These are phyloP conservation scores for Digitonthophagus gazella DNA, from an alignment of 2,888 invertebrate genomes.

Conservation along the genomic window DNA sequence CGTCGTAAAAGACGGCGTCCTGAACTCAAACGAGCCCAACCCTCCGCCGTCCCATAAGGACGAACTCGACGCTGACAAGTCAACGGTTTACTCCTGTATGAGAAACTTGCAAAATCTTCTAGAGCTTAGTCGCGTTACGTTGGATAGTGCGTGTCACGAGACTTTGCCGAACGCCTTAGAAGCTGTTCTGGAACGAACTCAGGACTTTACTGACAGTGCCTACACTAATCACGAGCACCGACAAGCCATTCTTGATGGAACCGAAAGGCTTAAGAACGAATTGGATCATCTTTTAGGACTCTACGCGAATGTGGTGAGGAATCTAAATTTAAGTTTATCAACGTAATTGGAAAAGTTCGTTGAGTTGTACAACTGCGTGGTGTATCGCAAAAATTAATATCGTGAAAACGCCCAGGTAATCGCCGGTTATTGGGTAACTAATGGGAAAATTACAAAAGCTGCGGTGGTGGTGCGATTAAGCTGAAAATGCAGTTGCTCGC, in stretches of 20 bases:
- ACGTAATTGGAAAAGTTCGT: not conserved
- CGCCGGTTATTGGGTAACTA: not conserved
- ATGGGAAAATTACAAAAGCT: not conserved
- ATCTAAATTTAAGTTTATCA: not conserved
- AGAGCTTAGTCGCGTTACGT: slow-evolving; percentile 80
- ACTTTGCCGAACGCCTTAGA: slow-evolving; percentile 85
- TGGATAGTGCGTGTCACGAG: slow-evolving; percentile 61
- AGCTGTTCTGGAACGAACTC: slow-evolving; percentile 89
- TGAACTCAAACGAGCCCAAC: slow-evolving; percentile 56
- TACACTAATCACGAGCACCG: slow-evolving; percentile 97
- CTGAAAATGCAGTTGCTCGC: not conserved
- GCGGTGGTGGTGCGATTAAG: not conserved
- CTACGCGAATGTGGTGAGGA: slow-evolving; percentile 77
- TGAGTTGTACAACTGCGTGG: not conserved
- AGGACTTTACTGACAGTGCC: slow-evolving; percentile 99
- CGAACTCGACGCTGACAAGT: slow-evolving; percentile 63
- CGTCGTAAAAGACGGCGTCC: slow-evolving; percentile 94
- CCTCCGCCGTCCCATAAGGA: slow-evolving; percentile 44
- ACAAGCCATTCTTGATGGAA: slow-evolving; percentile 83
- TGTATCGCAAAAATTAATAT: not conserved
- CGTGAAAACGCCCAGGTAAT: not conserved
- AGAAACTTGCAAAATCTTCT: slow-evolving; percentile 83
- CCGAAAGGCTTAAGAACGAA: slow-evolving; percentile 89
- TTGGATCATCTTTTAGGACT: slow-evolving; percentile 86
- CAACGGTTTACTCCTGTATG: slow-evolving; percentile 78